Evolutionary conservation across 2,797 vertebrate genomes (phyloP), one percentile per base, ranked within the genome.

Genomic region (Sylvilagus floridanus): DNA sequence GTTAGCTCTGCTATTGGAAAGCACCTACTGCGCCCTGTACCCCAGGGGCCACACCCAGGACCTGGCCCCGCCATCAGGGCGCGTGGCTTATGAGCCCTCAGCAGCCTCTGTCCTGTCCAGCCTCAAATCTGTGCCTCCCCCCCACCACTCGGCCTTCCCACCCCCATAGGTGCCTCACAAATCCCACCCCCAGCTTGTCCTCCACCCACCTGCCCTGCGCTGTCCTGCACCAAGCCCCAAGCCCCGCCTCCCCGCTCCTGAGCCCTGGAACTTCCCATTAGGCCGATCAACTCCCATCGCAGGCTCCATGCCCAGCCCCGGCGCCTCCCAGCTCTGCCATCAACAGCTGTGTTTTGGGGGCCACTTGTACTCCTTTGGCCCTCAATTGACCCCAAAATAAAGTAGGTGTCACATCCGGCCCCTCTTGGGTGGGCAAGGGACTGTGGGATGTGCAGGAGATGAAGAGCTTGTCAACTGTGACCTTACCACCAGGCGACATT

Each of bases 351-450:
- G 63, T 87, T 60, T 95, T 83, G 78, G 57, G 37, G 32, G 90
- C 88, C 90, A 32, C 16, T 71, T 50, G 19, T 42, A 47, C 50
- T 30, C 32, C 66, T 73, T 37, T 54, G 47, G 75, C 17, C 62
- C 75, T 90, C 69, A 13, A 4, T 73, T 42, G 65, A 95, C 37
- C 69, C 72, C 84, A 93, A 52, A 86, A 87, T 68, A 83, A 85
- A 78, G 52, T 10, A 89, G 69, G 35, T 28, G 75, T 63, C 76
- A 84, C 37, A 30, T 24, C 42, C 62, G 71, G 65, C 79, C 90
- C 57, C 85, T 12, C 13, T 66, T 32, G 35, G 71, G 42, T 32
- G 54, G 42, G 35, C 35, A 35, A 35, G 42, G 66, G 35, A 24
- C 32, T 89, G 17, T 4, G 5, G 21, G 66, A 92, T 12, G 60